Base-by-base conservation (phyloP, 64 coral and sea anemone species). In the Pachyseris speciosa region DNA sequence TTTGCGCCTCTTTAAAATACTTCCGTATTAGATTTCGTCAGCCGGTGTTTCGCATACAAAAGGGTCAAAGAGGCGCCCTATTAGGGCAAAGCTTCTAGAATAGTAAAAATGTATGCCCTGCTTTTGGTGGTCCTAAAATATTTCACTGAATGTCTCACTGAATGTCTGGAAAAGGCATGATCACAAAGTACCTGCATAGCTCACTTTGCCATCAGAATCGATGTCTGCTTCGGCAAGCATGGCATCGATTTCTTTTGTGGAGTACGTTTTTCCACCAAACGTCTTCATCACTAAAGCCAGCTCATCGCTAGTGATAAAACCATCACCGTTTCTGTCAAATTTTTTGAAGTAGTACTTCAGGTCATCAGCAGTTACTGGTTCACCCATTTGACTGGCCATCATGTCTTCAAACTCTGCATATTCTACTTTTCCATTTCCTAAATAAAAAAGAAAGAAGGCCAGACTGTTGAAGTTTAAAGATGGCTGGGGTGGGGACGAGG, bases 381-480 rank as follows among this genome's bases (percentile, higher is more conserved):
- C 48, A 11, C 64, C 88, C 4, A 67, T 48, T 65, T 91, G 88
- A 43, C 77, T 52, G 0, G 88, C 88, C 88, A 91, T 91, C 88
- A 91, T 91, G 2, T 91, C 57, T 28, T 80, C 88, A 57, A 91
- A 91, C 45, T 91, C 88, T 47, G 61, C 25, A 53, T 81, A 91
- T 91, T 91, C 88, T 5, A 91, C 88, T 91, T 91, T 81, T 2
- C 88, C 88, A 43, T 91, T 91, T 1, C 64, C 88, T 91, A n/a
- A n/a, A n/a, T n/a, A n/a, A n/a, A n/a, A n/a, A n/a, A n/a, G n/a
- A n/a, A n/a, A n/a, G n/a, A n/a, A n/a, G n/a, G n/a, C n/a, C n/a
- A n/a, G n/a, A n/a, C n/a, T n/a, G n/a, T n/a, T n/a, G n/a, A n/a
- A n/a, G n/a, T n/a, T n/a, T n/a, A n/a, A n/a, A n/a, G n/a, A n/a